Evolutionary conservation across 2,888 invertebrate species (phyloP), one percentile per base, ranked within the genome.

Genomic region (Saturnia japonica): DNA sequence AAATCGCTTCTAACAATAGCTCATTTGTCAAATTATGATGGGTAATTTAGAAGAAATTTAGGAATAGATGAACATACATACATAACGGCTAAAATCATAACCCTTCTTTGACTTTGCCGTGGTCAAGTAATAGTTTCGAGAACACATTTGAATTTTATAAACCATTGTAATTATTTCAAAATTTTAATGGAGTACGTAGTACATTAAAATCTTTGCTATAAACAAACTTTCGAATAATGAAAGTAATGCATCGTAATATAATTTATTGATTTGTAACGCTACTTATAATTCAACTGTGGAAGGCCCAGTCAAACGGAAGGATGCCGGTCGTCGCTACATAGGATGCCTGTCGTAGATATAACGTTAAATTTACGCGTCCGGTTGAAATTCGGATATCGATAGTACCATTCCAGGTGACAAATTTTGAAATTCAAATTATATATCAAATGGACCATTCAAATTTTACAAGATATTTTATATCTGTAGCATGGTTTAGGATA

Each of bases 251-350:
- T n/a, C 45, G 6, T 47, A 47, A 47, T 16, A 16, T 47, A 47
- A 47, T 57, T 22, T 57, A 57, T 57, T 57, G 57, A 57, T 1
- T 57, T 69, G 47, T 12, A 6, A 11, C 40, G 40, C 64, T 64
- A 7, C 14, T 19, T 47, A 34, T 0, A 25, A 12, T 28, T 28
- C 16, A 25, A 69, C 69, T 64, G 69, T 69, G 69, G 9, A 9
- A 11, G n/a, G 22, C 14, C 22, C 73, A 68, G 74, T 67, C 72
- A 70, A 75, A 69, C 76, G 82, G 79, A 78, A 79, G 77, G 74
- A 74, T 73, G 70, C 70, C 54, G 73, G 74, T 75, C 72, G 75
- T 78, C 78, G 74, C 76, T 76, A 77, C 80, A 83, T 81, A 80
- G 79, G 76, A 64, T 74, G 73, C 73, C 73, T 69, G 74, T 74